Base-by-base conservation (phyloP, 2,888 invertebrate genomes). In the Protophormia terraenovae region DNA sequence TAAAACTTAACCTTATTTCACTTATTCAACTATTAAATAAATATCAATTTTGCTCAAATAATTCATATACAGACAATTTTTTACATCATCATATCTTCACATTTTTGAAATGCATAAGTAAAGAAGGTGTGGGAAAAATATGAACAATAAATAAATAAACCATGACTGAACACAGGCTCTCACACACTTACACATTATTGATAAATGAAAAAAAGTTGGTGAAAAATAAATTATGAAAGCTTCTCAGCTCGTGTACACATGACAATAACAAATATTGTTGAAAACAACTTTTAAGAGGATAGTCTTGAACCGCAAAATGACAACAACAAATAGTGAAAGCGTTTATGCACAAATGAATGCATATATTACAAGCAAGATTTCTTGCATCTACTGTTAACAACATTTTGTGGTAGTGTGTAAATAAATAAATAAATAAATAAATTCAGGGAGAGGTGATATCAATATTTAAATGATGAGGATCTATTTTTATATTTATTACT, bases 121-220 rank as follows among this genome's bases (percentile, higher is more conserved):
- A 7, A 32, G 7, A 32, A 47, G 7, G 19, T 47, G 14, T 47
- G 47, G 19, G 1, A 35, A n/a, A 58, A 72, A 58, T 60, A 60
- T 32, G 41, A 72, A 58, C 14, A 72, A 60, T 72, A 72, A 32
- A 60, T 32, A 60, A 71, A 60, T 41, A 29, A 29, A 29, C 19
- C 41, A 16, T 45, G 3, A 29, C 7, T 27, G 27, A 38, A 41
- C 12, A 6, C 16, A 12, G 71, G 14, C 41, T 12, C 12, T 12
- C 41, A 41, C 14, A 12, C 41, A 14, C 41, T 12, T 1, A 16
- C 38, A 58, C 12, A n/a, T 14, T n/a, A 45, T 32, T 62, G 35
- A 62, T 62, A 47, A 32, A 35, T 60, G 10, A 73, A 32, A 72
- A 22, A n/a, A 60, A 72, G 19, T 60, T n/a, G n/a, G n/a, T n/a